phyloP scores from a whole-genome alignment of 2,113 vertebrate genomes.

The Tetrao urogallus region DNA sequence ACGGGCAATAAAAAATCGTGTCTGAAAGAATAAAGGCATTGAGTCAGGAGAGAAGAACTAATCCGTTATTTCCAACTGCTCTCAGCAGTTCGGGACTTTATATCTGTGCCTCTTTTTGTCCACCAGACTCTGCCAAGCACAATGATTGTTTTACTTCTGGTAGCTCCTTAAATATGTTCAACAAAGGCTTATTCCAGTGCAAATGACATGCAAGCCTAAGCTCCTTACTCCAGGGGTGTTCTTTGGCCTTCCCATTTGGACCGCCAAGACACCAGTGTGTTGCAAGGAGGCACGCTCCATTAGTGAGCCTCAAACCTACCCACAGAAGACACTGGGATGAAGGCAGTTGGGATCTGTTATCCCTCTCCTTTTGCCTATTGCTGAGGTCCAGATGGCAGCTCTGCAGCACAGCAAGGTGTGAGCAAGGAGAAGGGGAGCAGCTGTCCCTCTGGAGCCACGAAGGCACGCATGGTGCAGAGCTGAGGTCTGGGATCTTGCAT shows the following conservation, averaged over 20 bases:
- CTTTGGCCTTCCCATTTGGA: not conserved
- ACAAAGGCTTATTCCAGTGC: not conserved
- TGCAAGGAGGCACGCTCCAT: not conserved
- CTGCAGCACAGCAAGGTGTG: not conserved
- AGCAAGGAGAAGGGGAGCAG: not conserved
- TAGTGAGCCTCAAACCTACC: not conserved
- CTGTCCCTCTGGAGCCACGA: not conserved
- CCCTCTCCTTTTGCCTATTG: not conserved
- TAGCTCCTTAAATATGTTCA: not conserved
- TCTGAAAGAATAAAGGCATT: not conserved
- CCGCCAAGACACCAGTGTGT: not conserved
- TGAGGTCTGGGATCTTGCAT: not conserved
- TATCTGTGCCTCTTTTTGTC: not conserved
- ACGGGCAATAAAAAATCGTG: not conserved
- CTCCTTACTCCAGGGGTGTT: not conserved
- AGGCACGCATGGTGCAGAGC: fast-evolving
- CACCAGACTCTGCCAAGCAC: not conserved
- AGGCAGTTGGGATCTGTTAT: not conserved
- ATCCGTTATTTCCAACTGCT: not conserved
- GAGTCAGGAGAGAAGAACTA: not conserved
- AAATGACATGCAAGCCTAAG: slow-evolving; percentile 23
- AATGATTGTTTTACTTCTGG: not conserved
- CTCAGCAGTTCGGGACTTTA: not conserved
- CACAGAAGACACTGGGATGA: not conserved
- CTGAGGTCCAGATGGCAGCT: not conserved